Conservation (phyloP, 2,113 vertebrate genomes). For the Microcebus tavaratra region DNA sequence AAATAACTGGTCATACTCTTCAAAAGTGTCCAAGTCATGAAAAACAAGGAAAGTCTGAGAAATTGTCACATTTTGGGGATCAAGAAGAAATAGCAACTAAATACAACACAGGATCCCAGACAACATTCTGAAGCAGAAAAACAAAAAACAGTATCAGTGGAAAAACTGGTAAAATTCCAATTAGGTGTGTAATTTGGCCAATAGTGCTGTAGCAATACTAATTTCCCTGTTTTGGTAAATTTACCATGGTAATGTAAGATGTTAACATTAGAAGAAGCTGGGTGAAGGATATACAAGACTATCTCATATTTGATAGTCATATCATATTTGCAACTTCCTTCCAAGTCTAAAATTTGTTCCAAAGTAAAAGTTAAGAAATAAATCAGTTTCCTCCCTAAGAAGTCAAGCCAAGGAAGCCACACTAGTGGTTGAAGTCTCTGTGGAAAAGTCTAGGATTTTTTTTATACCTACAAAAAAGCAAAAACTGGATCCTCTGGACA, state of each 20-base stretch:
- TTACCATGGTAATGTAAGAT: not conserved
- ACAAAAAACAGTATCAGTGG: not conserved
- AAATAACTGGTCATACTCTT: not conserved
- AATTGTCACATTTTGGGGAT: not conserved
- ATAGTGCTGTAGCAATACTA: not conserved
- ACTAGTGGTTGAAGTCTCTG: not conserved
- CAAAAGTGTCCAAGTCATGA: not conserved
- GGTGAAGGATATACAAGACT: not conserved
- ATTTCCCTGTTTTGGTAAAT: not conserved
- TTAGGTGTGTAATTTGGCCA: not conserved
- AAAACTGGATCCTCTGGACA: not conserved
- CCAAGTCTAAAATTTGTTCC: constrained; percentile 52
- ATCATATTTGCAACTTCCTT: constrained; percentile 22
- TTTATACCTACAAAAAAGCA: not conserved
- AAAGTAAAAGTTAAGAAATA: constrained; percentile 23
- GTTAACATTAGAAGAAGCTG: constrained; percentile 1
- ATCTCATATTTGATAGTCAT: not conserved
- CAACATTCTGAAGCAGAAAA: not conserved
- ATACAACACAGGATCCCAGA: not conserved
- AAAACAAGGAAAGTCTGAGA: not conserved
- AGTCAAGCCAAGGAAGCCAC: not conserved
- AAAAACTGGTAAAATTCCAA: constrained; percentile 25
- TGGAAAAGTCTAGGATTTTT: not conserved
- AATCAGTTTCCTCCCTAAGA: not conserved
- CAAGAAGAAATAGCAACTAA: not conserved